Conservation (phyloP, 1,140 invertebrate genomes). For the Diprion similis region DNA sequence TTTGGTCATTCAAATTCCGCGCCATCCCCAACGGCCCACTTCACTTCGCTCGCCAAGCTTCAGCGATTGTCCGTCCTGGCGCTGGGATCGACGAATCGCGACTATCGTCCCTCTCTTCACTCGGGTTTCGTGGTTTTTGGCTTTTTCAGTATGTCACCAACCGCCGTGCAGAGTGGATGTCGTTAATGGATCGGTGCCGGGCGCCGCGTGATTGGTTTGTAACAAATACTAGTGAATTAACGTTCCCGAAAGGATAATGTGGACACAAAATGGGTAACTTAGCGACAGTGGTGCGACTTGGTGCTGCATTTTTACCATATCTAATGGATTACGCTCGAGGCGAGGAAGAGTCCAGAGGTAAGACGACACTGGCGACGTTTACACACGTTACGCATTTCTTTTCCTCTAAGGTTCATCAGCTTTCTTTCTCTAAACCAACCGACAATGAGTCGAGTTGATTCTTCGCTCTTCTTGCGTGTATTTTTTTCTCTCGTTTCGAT, state of each 20-base stretch:
- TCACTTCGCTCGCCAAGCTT: not conserved
- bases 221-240: not conserved
- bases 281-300: constrained; percentile 50
- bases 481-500: no score
- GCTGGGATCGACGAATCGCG: not conserved
- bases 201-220: constrained; percentile 25
- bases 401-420: no score
- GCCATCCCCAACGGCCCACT: no score
- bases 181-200: constrained; percentile 19
- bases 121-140: not conserved
- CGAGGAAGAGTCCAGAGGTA: constrained; percentile 48
- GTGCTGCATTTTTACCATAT: constrained; percentile 47
- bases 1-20: no score
- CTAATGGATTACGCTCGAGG: constrained; percentile 52
- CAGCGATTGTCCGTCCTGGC: not conserved
- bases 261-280: constrained; percentile 55
- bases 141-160: constrained; percentile 44
- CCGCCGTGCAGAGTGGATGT: constrained; percentile 28
- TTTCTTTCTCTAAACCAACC: no score
- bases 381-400: no score
- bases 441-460: no score
- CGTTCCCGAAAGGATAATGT: constrained; percentile 48
- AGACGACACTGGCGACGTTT: constrained; percentile 3
- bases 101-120: no score
- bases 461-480: no score